Evolutionary conservation across 2,113 vertebrate species (phyloP).

Genomic region (Rallus limicola): DNA sequence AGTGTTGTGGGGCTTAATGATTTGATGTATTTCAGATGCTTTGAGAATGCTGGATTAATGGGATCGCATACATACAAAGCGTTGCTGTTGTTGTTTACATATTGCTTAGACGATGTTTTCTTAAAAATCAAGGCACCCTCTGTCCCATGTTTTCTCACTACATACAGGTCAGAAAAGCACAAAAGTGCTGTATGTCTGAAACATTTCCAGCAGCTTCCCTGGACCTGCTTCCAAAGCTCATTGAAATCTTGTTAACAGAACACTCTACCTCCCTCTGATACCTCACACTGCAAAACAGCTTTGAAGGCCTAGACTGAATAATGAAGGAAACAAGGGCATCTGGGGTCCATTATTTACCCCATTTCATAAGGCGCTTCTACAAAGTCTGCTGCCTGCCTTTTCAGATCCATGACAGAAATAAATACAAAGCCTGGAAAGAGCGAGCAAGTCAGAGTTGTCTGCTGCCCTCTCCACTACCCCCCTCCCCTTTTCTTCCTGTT

Average conservation of each 20-base stretch:
- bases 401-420: conserved; percentile 67
- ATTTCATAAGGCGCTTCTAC: conserved; percentile 60
- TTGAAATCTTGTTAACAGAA: conserved; percentile 66
- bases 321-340: conserved; percentile 66
- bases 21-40: not conserved
- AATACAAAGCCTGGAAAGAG: conserved; percentile 64
- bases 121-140: conserved; percentile 26
- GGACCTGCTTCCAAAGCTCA: conserved; percentile 65
- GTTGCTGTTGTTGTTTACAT: not conserved
- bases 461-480: conserved; percentile 42
- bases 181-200: conserved; percentile 47
- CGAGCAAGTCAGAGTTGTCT: conserved; percentile 52
- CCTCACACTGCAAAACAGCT: conserved; percentile 57
- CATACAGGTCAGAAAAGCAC: conserved; percentile 43
- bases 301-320: conserved; percentile 66
- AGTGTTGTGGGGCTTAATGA: not conserved
- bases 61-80: not conserved
- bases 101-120: not conserved
- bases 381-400: conserved; percentile 64
- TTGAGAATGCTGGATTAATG: not conserved
- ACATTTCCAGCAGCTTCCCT: conserved; percentile 61
- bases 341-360: conserved; percentile 67
- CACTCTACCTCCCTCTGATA: conserved; percentile 65
- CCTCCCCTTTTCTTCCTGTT: conserved; percentile 47
- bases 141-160: conserved; percentile 7